Evolutionary conservation across 2,888 invertebrate species (phyloP).

Genomic region (Ypsolopha sequella): DNA sequence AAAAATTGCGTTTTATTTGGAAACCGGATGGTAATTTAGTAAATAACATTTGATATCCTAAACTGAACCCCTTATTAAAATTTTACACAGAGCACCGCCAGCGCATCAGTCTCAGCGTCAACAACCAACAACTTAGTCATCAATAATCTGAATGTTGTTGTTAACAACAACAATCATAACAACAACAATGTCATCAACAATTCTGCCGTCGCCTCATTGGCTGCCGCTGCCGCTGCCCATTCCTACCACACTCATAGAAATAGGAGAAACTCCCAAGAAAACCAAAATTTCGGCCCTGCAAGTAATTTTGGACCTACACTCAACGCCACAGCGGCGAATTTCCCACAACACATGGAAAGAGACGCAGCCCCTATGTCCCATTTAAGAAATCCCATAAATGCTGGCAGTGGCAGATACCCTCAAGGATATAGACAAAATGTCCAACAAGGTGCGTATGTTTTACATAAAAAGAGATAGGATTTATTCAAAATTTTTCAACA

Average conservation of each 20-base stretch:
- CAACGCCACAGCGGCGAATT: slow-evolving; percentile 53
- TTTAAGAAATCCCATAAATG: slow-evolving; percentile 50
- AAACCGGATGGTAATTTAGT: background rate
- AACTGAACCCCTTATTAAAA: slow-evolving; percentile 5
- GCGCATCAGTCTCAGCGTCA: slow-evolving; percentile 59
- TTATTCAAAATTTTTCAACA: slow-evolving; percentile 19
- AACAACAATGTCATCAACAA: slow-evolving; percentile 67
- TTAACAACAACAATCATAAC: slow-evolving; percentile 66
- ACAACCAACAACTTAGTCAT: slow-evolving; percentile 66
- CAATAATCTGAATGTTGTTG: slow-evolving; percentile 65
- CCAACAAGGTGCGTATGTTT: slow-evolving; percentile 65
- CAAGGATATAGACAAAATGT: slow-evolving; percentile 59
- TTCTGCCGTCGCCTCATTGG: slow-evolving; percentile 61
- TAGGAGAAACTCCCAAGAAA: slow-evolving; percentile 58
- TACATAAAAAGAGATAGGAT: slow-evolving; percentile 42
- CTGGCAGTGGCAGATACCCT: slow-evolving; percentile 58
- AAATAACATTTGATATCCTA: background rate
- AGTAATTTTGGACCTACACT: slow-evolving; percentile 59
- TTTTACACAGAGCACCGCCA: slow-evolving; percentile 49
- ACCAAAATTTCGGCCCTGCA: slow-evolving; percentile 44
- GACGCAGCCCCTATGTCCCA: slow-evolving; percentile 64
- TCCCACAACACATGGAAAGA: slow-evolving; percentile 51
- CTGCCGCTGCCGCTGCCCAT: slow-evolving; percentile 62
- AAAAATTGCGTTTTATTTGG: background rate
- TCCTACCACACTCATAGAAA: slow-evolving; percentile 61